A percentile compares a stretch with the other conserved stretches of the same genome.
phyloP scores from a whole-genome alignment of 30 jellyfish, hydroid and myxozoan species.

The Rhopilema esculentum region DNA sequence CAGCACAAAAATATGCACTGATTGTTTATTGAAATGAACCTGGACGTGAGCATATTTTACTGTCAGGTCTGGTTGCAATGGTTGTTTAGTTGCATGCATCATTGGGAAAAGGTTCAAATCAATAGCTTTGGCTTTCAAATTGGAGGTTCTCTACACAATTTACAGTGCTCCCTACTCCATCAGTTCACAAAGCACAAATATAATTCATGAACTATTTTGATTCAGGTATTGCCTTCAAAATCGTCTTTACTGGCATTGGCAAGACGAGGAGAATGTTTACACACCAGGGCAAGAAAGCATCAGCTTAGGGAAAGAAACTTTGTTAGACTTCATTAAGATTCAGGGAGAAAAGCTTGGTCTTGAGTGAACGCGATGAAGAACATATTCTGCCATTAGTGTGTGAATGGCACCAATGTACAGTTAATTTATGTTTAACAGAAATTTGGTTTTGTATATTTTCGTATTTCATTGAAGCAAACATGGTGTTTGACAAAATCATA shows the following conservation, averaged over 20 bases:
- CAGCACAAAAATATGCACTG: too few species aligned
- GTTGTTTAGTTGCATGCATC: neutral
- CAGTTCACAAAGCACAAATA: neutral
- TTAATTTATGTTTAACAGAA: too few species aligned
- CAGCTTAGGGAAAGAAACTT: conserved; percentile 25
- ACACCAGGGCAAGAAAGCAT: conserved; percentile 8
- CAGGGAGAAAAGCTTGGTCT: conserved; percentile 24
- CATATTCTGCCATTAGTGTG: neutral
- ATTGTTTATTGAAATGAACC: too few species aligned
- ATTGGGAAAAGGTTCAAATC: too few species aligned
- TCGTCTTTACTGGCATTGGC: conserved; percentile 67
- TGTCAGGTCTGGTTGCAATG: too few species aligned
- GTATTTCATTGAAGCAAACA: too few species aligned
- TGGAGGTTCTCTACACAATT: too few species aligned
- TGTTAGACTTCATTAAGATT: conserved; percentile 25
- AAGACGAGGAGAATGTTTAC: conserved; percentile 12
- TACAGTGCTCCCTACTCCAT: neutral
- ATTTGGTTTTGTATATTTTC: neutral
- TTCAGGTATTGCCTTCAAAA: conserved; percentile 52
- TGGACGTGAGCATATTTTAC: too few species aligned
- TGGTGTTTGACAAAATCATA: too few species aligned
- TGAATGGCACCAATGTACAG: too few species aligned
- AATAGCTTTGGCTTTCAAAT: too few species aligned
- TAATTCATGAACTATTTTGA: neutral
- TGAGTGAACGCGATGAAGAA: neutral